Percentiles rank a stretch among this genome's conserved stretches.
phyloP scores from a whole-genome alignment of 35 echinoderm and acorn worm genomes.

The Acanthaster planci region DNA sequence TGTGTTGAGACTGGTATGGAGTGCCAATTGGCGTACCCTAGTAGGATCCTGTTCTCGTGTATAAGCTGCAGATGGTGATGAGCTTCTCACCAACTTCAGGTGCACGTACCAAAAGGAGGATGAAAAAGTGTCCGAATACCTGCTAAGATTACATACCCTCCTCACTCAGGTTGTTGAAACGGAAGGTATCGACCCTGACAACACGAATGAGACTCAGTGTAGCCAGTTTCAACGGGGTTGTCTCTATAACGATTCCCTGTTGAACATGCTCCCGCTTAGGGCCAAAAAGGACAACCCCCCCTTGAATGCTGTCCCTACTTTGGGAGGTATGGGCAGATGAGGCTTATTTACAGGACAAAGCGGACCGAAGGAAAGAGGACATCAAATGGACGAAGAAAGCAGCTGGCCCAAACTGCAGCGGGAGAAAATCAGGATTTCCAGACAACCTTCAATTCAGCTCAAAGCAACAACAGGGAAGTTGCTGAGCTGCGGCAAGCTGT shows the following conservation, averaged over 20 bases:
- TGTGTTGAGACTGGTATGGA: no score
- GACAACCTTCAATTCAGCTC: background rate
- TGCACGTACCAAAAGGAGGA: slow-evolving; percentile 16
- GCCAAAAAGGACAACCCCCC: background rate
- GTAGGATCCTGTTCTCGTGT: no score
- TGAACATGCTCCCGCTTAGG: background rate
- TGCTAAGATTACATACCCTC: background rate
- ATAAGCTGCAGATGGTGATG: slow-evolving; percentile 22
- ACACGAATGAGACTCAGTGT: background rate
- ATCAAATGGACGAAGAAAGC: background rate
- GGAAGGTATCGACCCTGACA: background rate
- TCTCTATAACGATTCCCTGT: background rate
- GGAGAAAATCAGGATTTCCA: background rate
- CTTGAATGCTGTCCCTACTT: background rate
- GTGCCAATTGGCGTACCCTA: no score
- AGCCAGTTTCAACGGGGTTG: slow-evolving; percentile 9
- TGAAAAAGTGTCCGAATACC: slow-evolving; percentile 15
- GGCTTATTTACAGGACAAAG: background rate
- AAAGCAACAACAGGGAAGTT: background rate
- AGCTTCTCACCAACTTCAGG: slow-evolving; percentile 24
- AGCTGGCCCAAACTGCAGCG: background rate
- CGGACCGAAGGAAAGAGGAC: background rate
- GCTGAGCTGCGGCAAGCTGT: background rate
- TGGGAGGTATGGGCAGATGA: background rate
- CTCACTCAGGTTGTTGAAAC: background rate